Evolutionary conservation across 1,140 invertebrate genomes (phyloP), one percentile per base, ranked within the genome.

Genomic region (Bombus ignitus): DNA sequence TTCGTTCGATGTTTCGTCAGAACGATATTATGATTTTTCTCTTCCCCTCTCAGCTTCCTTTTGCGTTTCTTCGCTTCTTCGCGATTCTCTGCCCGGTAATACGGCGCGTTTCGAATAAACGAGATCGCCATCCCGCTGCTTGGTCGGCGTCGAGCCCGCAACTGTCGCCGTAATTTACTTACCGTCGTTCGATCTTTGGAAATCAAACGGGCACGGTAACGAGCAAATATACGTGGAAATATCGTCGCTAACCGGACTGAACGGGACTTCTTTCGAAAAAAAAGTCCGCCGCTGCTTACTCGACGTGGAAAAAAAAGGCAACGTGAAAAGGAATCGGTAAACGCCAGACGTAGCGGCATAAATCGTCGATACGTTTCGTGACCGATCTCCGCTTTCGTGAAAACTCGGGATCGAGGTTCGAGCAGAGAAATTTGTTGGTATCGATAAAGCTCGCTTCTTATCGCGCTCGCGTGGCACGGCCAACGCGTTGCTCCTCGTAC

Each of bases 81-180:
- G n/a, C 28, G 13, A n/a, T 70, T 78, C 42, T n/a, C 62, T 74
- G 70, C 8, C 47, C 18, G 47, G 18, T 22, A 22, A 53, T 53
- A 22, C 47, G 47, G 47, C 47, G 47, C 18, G 71, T 3, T 76
- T 35, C 66, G 81, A 78, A 85, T 78, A 89, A 87, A 88, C 81
- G 81, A 88, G 83, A 77, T 81, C 76, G 72, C 77, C 78, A 73
- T 81, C 35, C 4, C n/a, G 39, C 13, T 32, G 4, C 44, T 3
- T 59, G 8, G 59, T 32, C 37, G n/a, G n/a, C 53, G 12, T 44
- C 25, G 32, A 39, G 42, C 10, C 39, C 28, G 66, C 35, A 25
- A 44, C 53, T n/a, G 32, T 66, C 59, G 8, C n/a, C 6, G 18
- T 72, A 74, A 82, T 74, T 83, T 57, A 53, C 8, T 82, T 15